These are phyloP conservation scores for Ryuthela nishihirai DNA, from an alignment of 2,888 invertebrate species.

Conservation along the genomic window DNA sequence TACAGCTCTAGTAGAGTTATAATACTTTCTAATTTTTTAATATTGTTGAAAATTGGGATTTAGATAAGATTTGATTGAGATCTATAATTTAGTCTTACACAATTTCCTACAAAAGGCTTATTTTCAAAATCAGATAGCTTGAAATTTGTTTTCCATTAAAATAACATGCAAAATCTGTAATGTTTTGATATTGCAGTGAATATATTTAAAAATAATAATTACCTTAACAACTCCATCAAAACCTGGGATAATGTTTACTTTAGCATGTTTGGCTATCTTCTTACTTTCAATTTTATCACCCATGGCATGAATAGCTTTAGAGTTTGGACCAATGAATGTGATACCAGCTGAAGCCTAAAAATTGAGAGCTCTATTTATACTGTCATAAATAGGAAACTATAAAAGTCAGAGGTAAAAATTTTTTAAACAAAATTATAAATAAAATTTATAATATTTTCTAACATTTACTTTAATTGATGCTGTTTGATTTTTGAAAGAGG, in stretches of 20 bases:
- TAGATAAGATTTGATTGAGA: too few relatives aligned
- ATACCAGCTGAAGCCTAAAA: conserved; percentile 56
- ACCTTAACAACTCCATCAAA: conserved; percentile 41
- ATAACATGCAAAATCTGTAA: too few relatives aligned
- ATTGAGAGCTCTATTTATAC: neutral
- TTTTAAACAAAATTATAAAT: neutral
- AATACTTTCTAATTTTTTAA: too few relatives aligned
- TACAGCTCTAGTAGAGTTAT: too few relatives aligned
- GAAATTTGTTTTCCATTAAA: too few relatives aligned
- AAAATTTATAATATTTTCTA: neutral
- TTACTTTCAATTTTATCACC: conserved; percentile 67
- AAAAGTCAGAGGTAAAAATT: too few relatives aligned
- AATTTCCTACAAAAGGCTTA: too few relatives aligned
- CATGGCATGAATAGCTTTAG: conserved; percentile 60
- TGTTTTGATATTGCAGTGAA: neutral
- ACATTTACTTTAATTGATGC: neutral
- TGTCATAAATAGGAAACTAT: too few relatives aligned
- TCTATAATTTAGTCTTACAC: too few relatives aligned
- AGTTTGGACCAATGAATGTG: conserved; percentile 61
- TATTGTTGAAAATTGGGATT: too few relatives aligned
- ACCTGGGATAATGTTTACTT: conserved; percentile 62
- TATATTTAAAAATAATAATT: conserved; percentile 5
- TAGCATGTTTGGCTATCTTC: conserved; percentile 59
- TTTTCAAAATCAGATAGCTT: too few relatives aligned
- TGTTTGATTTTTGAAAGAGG: too few relatives aligned